Evolutionary conservation across 2,888 invertebrate genomes (phyloP).

Genomic region (Panopea generosa): DNA sequence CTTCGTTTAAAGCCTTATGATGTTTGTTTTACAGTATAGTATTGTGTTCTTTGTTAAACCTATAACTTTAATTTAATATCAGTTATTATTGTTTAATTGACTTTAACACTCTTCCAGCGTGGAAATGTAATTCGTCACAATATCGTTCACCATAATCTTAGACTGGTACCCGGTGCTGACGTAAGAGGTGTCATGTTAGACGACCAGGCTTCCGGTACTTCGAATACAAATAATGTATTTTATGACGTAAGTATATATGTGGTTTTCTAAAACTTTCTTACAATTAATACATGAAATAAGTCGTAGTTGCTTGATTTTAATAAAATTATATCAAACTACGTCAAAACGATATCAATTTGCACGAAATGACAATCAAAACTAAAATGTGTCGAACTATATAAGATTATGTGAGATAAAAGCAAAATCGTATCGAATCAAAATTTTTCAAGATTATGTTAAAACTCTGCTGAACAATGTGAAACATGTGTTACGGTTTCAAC

Average conservation of each 20-base stretch:
- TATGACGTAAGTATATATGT: conserved; percentile 73
- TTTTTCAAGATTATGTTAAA: no score
- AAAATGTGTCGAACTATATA: no score
- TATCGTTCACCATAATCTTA: conserved; percentile 64
- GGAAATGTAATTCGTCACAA: conserved; percentile 72
- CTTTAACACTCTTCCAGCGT: conserved; percentile 66
- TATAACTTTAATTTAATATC: no score
- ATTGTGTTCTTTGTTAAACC: no score
- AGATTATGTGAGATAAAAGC: no score
- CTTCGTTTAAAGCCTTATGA: no score
- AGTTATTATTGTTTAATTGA: no score
- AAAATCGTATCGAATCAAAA: no score
- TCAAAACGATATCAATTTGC: conserved; percentile 1
- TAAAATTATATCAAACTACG: neutral
- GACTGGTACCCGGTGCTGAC: conserved; percentile 69
- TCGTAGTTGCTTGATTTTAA: neutral
- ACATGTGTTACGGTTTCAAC: no score
- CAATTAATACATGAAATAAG: neutral
- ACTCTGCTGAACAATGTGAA: no score
- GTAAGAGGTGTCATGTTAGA: conserved; percentile 73
- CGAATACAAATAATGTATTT: conserved; percentile 73
- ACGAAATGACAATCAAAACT: no score
- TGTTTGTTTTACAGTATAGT: no score
- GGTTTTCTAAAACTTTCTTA: neutral
- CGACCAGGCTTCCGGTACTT: conserved; percentile 69